phyloP scores from a whole-genome alignment of 2,888 invertebrate species.

The Chorisops tibialis region DNA sequence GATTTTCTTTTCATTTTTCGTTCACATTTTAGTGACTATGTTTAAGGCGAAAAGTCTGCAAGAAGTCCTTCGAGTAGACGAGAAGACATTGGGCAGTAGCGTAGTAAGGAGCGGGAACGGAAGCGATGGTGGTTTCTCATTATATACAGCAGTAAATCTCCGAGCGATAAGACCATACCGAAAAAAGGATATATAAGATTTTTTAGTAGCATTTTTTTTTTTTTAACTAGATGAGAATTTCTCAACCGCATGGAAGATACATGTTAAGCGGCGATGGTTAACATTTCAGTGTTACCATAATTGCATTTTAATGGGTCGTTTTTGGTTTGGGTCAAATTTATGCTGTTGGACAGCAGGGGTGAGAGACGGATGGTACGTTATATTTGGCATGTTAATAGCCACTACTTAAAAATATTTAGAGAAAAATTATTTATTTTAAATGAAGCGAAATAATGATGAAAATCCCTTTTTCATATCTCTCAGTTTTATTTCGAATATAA shows the following conservation, averaged over 20 bases:
- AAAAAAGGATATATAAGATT: neutral
- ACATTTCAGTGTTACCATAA: neutral
- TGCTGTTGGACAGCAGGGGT: neutral
- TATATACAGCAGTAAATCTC: neutral
- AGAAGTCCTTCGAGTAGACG: no score
- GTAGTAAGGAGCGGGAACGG: neutral
- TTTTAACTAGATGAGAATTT: neutral
- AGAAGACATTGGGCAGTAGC: neutral
- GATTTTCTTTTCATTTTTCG: constrained; percentile 4
- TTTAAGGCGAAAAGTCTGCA: neutral
- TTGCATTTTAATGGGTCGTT: constrained; percentile 20
- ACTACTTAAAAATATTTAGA: neutral
- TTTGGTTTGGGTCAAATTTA: constrained; percentile 14
- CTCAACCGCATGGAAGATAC: neutral
- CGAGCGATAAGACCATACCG: neutral
- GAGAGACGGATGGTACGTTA: neutral
- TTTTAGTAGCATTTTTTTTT: no score
- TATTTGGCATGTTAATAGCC: constrained; percentile 9
- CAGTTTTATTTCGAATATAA: no score
- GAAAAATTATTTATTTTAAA: no score
- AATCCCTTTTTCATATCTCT: no score
- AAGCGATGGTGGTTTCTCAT: neutral
- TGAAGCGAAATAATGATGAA: no score
- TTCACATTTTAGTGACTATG: neutral
- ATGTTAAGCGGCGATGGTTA: neutral